Evolutionary conservation across 1,140 invertebrate genomes (phyloP), one percentile per base, ranked within the genome.

Genomic region (Hycleus cichorii): DNA sequence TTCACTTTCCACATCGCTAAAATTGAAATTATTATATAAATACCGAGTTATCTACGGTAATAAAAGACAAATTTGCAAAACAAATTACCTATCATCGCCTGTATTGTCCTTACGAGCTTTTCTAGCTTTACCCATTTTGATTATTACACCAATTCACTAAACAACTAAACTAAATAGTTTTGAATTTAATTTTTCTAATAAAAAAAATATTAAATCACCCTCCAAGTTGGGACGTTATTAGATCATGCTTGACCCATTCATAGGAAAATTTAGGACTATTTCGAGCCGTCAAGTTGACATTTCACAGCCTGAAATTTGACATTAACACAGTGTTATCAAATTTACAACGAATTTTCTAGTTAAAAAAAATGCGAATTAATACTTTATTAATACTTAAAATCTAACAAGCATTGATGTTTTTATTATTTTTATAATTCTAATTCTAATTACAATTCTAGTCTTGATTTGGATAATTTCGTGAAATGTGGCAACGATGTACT

Each of bases 111-210:
- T 84, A 69, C 83, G 83, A 60, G 79, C 80, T 71, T 85, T 86
- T 77, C 85, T 86, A 60, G 82, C 77, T 75, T 86, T 86, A 62
- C 81, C 83, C 84, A 86, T 86, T 74, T 75, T 71, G 70, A 32
- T 32, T 32, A 7, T 5, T 2, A 5, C 32, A 32, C 32, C 7
- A 72, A 70, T 67, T 64, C 11, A 49, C 43, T 3, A 38, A n/a
- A 44, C 27, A 52, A 26, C 27, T 45, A 26, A 5, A 24, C 40
- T 52, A 9, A 52, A 39, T 45, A 52, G 10, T 44, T 10, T 10
- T 43, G 43, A 39, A 7, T 52, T 10, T 44, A 9, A 12, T 47
- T 47, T 26, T 11, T 8, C 45, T 4, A 8, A 12, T 12, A 12
- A 12, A 47, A 18, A 47, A 44, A 12, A 25, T 47, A 12, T 45